phyloP scores from a whole-genome alignment of 30 jellyfish, hydroid and myxozoan species.

The Turritopsis rubra region DNA sequence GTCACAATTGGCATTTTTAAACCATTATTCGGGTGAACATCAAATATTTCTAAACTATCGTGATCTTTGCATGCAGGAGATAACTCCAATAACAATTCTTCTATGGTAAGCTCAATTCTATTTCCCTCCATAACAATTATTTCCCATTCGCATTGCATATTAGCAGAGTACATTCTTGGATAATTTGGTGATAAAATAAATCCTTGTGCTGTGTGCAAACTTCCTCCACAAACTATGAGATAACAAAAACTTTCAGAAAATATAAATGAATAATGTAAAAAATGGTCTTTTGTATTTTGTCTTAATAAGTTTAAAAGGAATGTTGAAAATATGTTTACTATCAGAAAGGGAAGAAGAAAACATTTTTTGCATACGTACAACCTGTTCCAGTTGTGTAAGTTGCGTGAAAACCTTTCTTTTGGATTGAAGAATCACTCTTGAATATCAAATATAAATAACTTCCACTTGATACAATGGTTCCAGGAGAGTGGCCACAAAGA shows the following conservation, averaged over 20 bases:
- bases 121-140: slow-evolving; percentile 49
- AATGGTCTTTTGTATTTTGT: neutral
- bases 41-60: slow-evolving; percentile 44
- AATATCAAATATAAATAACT: slow-evolving; percentile 43
- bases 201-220: slow-evolving; percentile 48
- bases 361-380: slow-evolving; percentile 50
- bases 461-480: slow-evolving; percentile 60
- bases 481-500: slow-evolving; percentile 63
- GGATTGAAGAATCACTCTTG: slow-evolving; percentile 41
- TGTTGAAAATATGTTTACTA: neutral
- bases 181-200: slow-evolving; percentile 57
- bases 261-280: neutral
- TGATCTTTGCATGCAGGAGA: slow-evolving; percentile 32
- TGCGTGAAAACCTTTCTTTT: slow-evolving; percentile 64
- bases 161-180: slow-evolving; percentile 55
- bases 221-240: slow-evolving; percentile 77
- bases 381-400: slow-evolving; percentile 60
- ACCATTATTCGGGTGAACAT: slow-evolving; percentile 30
- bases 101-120: slow-evolving; percentile 38
- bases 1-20: slow-evolving; percentile 21
- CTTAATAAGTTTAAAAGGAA: neutral
- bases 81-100: slow-evolving; percentile 41
- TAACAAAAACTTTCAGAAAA: neutral
- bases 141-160: slow-evolving; percentile 52
- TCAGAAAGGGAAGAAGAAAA: too few species aligned